Percentiles rank a stretch among this genome's conserved stretches.
Conservation (phyloP, 2,888 invertebrate genomes). For the Halictus ligatus region DNA sequence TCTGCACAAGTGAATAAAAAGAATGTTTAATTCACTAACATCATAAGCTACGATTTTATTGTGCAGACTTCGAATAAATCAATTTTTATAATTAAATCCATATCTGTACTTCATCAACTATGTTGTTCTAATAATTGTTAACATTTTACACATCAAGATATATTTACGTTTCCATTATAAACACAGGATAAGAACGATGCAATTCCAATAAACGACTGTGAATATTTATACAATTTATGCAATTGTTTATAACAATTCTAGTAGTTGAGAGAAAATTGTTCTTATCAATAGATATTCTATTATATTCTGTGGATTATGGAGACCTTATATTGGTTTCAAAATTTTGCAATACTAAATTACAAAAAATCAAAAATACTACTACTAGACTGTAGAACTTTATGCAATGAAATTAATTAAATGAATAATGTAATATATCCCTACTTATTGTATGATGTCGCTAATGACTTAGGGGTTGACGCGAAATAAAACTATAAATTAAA, state of each 20-base stretch:
- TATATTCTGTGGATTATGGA: no score
- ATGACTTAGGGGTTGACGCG: no score
- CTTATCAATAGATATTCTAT: not conserved
- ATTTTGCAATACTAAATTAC: no score
- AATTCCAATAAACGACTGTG: not conserved
- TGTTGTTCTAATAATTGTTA: not conserved
- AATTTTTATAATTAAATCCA: not conserved
- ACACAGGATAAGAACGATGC: not conserved
- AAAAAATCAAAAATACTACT: no score
- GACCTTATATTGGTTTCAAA: no score
- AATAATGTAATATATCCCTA: no score
- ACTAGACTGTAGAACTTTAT: no score
- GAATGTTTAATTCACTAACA: not conserved
- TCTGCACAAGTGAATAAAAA: not conserved
- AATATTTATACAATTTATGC: not conserved
- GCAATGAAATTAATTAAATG: no score
- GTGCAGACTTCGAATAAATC: not conserved
- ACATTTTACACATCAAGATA: not conserved
- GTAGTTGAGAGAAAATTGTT: not conserved
- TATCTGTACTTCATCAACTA: not conserved
- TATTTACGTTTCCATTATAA: not conserved
- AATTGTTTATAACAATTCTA: not conserved
- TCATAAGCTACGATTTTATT: no score
- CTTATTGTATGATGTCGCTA: no score
- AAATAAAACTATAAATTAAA: no score